phyloP scores from a whole-genome alignment of 2,797 vertebrate genomes.

The Dendrocincla tyrannina region DNA sequence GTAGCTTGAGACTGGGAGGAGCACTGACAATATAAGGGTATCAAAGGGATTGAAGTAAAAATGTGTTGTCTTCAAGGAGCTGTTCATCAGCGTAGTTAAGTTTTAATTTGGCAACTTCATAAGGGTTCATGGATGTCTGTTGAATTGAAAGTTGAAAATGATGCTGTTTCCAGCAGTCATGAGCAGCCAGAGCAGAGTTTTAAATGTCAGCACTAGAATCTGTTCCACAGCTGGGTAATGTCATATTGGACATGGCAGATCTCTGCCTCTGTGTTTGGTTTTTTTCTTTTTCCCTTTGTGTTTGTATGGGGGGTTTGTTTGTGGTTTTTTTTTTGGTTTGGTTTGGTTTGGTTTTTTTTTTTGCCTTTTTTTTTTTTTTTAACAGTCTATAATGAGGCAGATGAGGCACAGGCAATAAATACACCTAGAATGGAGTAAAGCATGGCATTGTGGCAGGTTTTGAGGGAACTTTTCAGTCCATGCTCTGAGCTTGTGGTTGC shows the following conservation, averaged over 20 bases:
- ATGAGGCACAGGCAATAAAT: not conserved
- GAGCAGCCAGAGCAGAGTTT: not conserved
- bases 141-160: not conserved
- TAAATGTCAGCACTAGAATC: not conserved
- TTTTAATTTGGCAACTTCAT: not conserved
- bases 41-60: not conserved
- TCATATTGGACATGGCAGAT: not conserved
- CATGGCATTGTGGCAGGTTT: not conserved
- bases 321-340: rapidly evolving
- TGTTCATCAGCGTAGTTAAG: not conserved
- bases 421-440: not conserved
- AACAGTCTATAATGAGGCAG: not conserved
- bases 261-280: not conserved
- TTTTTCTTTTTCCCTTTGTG: rapidly evolving
- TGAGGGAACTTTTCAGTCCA: not conserved
- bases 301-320: not conserved
- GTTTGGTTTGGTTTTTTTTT: no score
- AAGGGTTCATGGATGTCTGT: not conserved
- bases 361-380: not conserved
- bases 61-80: not conserved
- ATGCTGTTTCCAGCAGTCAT: not conserved
- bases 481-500: not conserved
- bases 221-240: not conserved
- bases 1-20: not conserved
- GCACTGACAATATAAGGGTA: not conserved